Evolutionary conservation across 2,797 vertebrate genomes (phyloP).

Genomic region (Syndactyla subalaris): DNA sequence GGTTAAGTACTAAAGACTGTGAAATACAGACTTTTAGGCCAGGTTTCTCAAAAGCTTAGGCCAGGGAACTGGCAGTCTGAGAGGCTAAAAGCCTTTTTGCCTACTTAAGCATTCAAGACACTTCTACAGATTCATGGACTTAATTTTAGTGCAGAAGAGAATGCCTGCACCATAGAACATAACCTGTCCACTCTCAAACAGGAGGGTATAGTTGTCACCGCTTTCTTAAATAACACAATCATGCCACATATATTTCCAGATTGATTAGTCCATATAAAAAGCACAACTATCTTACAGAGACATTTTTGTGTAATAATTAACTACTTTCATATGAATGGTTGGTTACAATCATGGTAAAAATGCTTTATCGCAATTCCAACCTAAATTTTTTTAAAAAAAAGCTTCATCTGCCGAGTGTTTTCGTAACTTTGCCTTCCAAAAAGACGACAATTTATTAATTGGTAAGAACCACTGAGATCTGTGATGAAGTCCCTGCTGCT

Average conservation of each 20-base stretch:
- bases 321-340: background rate
- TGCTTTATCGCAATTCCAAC: background rate
- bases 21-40: background rate
- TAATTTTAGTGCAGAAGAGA: background rate
- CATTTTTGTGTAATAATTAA: background rate
- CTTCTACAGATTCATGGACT: background rate
- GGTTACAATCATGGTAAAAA: background rate
- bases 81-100: constrained; percentile 29
- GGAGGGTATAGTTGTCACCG: background rate
- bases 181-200: background rate
- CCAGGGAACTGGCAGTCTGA: background rate
- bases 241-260: background rate
- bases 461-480: background rate
- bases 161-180: background rate
- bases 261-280: background rate
- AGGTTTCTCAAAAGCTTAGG: constrained; percentile 14
- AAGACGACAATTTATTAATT: background rate
- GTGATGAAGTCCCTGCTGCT: background rate
- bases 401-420: background rate
- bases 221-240: background rate
- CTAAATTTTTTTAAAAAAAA: background rate
- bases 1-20: background rate
- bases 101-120: background rate
- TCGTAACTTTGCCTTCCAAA: background rate
- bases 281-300: background rate